Percentiles rank a stretch among this genome's conserved stretches.
phyloP scores from a whole-genome alignment of 1,140 invertebrate species.

The Drosophila bocqueti region DNA sequence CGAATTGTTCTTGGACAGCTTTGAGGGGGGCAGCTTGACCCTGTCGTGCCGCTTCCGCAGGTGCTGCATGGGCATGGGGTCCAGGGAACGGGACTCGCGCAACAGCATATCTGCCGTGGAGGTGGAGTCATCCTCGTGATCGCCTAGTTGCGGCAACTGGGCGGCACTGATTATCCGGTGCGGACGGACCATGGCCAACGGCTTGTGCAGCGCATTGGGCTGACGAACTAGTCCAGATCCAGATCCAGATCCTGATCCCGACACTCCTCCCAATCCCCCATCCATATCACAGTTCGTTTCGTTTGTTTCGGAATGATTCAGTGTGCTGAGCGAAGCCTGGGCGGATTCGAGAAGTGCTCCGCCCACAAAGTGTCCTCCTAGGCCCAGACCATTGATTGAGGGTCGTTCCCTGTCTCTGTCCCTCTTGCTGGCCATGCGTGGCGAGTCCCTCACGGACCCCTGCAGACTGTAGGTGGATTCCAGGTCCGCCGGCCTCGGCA shows the following conservation, averaged over 20 bases:
- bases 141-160: constrained; percentile 43
- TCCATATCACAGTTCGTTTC: constrained; percentile 85
- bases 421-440: constrained; percentile 65
- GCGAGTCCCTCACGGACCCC: constrained; percentile 79
- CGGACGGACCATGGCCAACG: constrained; percentile 82
- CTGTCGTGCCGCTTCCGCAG: constrained; percentile 71
- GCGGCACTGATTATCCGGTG: constrained; percentile 78
- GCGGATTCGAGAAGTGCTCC: constrained; percentile 61
- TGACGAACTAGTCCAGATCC: constrained; percentile 65
- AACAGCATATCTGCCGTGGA: constrained; percentile 53
- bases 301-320: constrained; percentile 84
- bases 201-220: constrained; percentile 77
- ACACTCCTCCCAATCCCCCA: constrained; percentile 50
- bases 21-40: constrained; percentile 75
- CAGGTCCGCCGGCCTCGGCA: constrained; percentile 83
- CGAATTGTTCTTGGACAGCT: constrained; percentile 82
- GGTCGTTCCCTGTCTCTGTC: constrained; percentile 69
- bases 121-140: constrained; percentile 33
- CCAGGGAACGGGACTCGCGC: constrained; percentile 78
- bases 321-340: constrained; percentile 78
- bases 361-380: constrained; percentile 47
- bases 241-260: constrained; percentile 27
- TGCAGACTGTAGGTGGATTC: constrained; percentile 84
- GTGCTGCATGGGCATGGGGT: constrained; percentile 80
- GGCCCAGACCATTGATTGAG: constrained; percentile 66